Percentiles rank a stretch among this genome's conserved stretches.
Conservation (phyloP, 2,888 invertebrate genomes). For the Coecobrya sp. region DNA sequence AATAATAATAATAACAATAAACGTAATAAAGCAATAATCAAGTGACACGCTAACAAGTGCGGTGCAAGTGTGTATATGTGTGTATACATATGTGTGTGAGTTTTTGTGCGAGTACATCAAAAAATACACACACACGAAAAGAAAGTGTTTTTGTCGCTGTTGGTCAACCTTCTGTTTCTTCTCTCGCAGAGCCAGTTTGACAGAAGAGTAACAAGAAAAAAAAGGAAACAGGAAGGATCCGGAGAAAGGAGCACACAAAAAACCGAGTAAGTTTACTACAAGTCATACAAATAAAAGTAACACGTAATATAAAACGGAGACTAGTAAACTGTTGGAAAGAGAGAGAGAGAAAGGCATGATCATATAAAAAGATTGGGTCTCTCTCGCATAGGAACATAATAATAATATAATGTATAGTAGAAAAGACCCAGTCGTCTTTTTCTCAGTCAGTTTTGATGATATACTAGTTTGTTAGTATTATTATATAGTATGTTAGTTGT, state of each 20-base stretch:
- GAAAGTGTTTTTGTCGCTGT: constrained; percentile 45
- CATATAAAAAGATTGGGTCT: constrained; percentile 35
- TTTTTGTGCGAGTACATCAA: constrained; percentile 17
- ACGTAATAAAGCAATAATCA: constrained; percentile 70
- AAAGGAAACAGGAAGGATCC: constrained; percentile 52
- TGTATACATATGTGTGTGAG: not conserved
- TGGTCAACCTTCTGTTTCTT: constrained; percentile 60
- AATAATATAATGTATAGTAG: not conserved
- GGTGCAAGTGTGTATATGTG: constrained; percentile 31
- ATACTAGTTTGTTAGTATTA: not conserved
- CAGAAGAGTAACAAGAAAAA: constrained; percentile 43
- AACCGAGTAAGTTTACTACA: constrained; percentile 73
- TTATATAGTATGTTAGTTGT: not conserved
- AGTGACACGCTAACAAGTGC: constrained; percentile 65
- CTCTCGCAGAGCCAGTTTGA: constrained; percentile 45
- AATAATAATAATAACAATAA: constrained; percentile 65
- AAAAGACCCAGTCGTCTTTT: too few species aligned
- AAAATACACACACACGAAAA: constrained; percentile 1
- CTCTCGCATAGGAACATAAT: not conserved
- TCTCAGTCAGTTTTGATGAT: too few species aligned
- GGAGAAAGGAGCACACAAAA: constrained; percentile 29
- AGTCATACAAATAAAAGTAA: constrained; percentile 76
- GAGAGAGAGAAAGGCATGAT: constrained; percentile 35
- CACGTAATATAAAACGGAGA: constrained; percentile 59
- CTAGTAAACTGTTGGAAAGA: constrained; percentile 18